Evolutionary conservation across 2,113 vertebrate genomes (phyloP), one percentile per base, ranked within the genome.

Genomic region (Platichthys stellatus): DNA sequence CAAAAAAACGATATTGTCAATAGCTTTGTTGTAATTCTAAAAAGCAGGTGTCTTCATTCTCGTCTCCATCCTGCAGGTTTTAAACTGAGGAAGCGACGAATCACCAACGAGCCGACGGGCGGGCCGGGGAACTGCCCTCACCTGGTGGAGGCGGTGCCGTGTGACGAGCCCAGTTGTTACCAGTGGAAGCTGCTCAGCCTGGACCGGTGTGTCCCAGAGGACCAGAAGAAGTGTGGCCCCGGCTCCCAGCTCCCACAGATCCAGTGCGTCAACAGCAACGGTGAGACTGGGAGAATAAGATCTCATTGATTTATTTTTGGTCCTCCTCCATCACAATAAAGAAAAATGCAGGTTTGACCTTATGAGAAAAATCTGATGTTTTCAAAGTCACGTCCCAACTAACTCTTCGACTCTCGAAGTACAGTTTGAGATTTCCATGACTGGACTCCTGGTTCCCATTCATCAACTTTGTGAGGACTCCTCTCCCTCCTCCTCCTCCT

Each of bases 121-220:
- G 96, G 95, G 2, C 92, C 93, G 0, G 96, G 95, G 14, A 97
- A 91, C 93, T 99, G 98, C 72, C 96, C 97, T 2, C 97, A 99
- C 85, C 94, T 98, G 54, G 89, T 96, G 88, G 98, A 99, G 94
- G 97, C 96, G 38, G 94, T 98, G 73, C 97, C 97, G 0, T 99
- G 98, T 71, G 98, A 99, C 3, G 97, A 99, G 28, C 97, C 98
- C 8, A 94, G 93, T 14, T 99, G 98, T 80, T 97, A 95, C 2
- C 89, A 93, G 43, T 99, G 98, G 98, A 94, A 91, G 56, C 90
- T 96, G 17, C 72, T 89, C 3, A 86, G 92, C 26, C 91, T 98
- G 17, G 96, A 96, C 38, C 92, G 92, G 40, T 99, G 98, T n/a
- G 62, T 96, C 40, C 97, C 97, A 0, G 95, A 94, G 2, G 95